Evolutionary conservation across 1,140 invertebrate genomes (phyloP), one percentile per base, ranked within the genome.

Genomic region (Drosophila elegans): DNA sequence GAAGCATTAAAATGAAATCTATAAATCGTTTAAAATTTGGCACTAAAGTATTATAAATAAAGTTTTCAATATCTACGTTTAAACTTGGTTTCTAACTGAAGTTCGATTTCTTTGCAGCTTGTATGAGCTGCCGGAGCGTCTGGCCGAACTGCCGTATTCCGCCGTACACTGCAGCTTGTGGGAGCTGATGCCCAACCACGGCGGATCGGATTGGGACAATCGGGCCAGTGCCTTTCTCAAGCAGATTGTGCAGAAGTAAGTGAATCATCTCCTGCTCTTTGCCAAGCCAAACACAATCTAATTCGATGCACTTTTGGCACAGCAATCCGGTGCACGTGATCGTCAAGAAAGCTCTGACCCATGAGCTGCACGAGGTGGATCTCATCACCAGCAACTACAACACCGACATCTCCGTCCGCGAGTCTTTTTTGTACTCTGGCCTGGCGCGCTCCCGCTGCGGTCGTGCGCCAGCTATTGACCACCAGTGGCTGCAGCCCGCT

Each of bases 401-500:
- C 1, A 51, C 63, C 0, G 27, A 38, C 0, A 85, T 85, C 44
- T 92, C 89, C 5, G 46, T 92, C 3, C 79, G 80, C 1, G 82
- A 92, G 9, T 52, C 91, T 55, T 91, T 92, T 76, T 72, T 92
- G 68, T 92, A 92, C 46, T 61, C 89, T 4, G 91, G 86, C 41
- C 32, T 85, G 71, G 91, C 85, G 27, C 55, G 59, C 12, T 36
- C 46, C 6, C 41, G 53, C 11, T 27, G 27, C n/a, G 48, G 27
- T n/a, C 25, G 34, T 6, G 16, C 6, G 11, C 13, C 16, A 29
- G 10, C 39, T 13, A n/a, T 39, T 46, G 4, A 25, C 12, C 4
- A 13, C 7, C 57, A 36, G 16, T 39, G 44, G 2, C 44, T 63
- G 38, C 61, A 44, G 44, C 36, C 45, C 4, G 78, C 82, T 3